Evolutionary conservation across 1,140 invertebrate genomes (phyloP).

Genomic region (Ceratitis capitata): DNA sequence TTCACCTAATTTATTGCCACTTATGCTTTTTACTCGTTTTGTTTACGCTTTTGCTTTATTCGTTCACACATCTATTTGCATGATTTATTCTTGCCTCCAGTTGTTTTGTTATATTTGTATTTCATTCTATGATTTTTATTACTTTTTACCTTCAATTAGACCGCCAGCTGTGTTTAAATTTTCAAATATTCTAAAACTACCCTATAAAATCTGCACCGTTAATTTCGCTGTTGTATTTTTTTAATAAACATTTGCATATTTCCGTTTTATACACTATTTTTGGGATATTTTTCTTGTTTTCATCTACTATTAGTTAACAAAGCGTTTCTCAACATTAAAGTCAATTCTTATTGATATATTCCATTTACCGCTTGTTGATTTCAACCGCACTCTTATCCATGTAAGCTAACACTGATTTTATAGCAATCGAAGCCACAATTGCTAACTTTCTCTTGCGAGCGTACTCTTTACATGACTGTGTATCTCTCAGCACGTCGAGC

Average conservation of each 20-base stretch:
- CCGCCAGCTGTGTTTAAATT: neutral
- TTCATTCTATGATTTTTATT: neutral
- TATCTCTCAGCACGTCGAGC: neutral
- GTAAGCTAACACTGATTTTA: neutral
- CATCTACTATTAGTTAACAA: neutral
- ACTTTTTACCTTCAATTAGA: constrained; percentile 9
- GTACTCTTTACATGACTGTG: neutral
- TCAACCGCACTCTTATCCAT: constrained; percentile 5
- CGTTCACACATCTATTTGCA: neutral
- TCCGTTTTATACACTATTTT: no score
- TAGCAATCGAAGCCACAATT: neutral
- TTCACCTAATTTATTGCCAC: neutral
- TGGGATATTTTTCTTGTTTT: neutral
- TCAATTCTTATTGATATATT: neutral
- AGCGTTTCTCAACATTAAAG: neutral
- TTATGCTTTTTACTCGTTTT: neutral
- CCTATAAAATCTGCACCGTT: no score
- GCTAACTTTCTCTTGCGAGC: neutral
- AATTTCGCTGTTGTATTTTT: no score
- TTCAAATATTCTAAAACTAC: no score
- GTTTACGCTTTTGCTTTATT: neutral
- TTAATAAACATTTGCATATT: no score
- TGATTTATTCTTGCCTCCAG: no score
- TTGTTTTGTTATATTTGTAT: neutral
- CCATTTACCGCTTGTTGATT: neutral